These are phyloP conservation scores for Platanista minor DNA, from an alignment of 2,113 vertebrate genomes.

Conservation along the genomic window DNA sequence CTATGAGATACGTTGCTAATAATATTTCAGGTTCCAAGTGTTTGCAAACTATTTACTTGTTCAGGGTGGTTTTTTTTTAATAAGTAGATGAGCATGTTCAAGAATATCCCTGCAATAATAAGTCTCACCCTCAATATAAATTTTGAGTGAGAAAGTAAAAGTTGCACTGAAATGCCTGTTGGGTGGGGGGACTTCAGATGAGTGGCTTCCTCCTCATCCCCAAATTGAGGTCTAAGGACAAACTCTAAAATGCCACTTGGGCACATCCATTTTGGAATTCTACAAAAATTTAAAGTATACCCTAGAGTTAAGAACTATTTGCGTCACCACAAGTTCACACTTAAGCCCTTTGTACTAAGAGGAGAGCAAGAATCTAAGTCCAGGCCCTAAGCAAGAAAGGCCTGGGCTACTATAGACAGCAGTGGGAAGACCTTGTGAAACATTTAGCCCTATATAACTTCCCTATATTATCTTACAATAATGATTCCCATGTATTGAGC, in stretches of 20 bases:
- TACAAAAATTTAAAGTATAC: neutral
- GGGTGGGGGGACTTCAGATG: neutral
- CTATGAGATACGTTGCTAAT: neutral
- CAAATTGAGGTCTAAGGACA: neutral
- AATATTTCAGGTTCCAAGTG: neutral
- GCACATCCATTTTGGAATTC: neutral
- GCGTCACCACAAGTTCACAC: neutral
- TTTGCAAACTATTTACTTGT: neutral
- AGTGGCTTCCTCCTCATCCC: neutral
- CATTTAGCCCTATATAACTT: neutral
- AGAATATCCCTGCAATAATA: neutral
- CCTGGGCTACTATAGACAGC: neutral
- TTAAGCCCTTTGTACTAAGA: neutral
- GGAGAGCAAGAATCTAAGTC: neutral
- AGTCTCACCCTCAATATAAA: neutral
- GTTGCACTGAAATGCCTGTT: neutral
- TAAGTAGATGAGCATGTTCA: neutral
- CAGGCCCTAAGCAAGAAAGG: neutral
- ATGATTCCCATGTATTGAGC: neutral
- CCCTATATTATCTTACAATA: neutral
- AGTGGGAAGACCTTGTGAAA: neutral
- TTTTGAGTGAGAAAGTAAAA: neutral
- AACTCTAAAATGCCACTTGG: neutral
- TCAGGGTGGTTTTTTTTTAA: neutral
- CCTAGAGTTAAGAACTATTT: neutral